Conservation (phyloP, 92 coral and sea anemone species). For the Paramuricea clavata region DNA sequence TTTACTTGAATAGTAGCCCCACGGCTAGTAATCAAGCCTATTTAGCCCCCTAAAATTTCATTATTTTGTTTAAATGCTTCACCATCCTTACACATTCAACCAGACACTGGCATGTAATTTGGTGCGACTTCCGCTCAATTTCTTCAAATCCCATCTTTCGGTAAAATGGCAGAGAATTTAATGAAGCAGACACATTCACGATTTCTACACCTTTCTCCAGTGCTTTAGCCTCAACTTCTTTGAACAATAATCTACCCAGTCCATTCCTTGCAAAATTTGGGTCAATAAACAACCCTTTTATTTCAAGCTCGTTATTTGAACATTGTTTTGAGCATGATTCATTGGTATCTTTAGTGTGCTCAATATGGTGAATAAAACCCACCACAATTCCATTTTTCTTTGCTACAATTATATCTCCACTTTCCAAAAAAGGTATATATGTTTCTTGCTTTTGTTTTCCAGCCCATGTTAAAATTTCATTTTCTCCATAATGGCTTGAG, state of each 20-base stretch:
- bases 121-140: background rate
- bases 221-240: slow-evolving; percentile 70
- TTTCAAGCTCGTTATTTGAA: background rate
- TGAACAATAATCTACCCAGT: slow-evolving; percentile 69
- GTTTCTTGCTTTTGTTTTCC: slow-evolving; percentile 55
- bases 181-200: slow-evolving; percentile 71
- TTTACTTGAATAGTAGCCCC: too few species aligned
- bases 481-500: slow-evolving; percentile 68
- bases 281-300: slow-evolving; percentile 80
- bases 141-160: slow-evolving; percentile 71
- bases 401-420: slow-evolving; percentile 71
- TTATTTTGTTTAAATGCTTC: background rate
- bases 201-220: slow-evolving; percentile 46
- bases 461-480: slow-evolving; percentile 72
- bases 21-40: too few species aligned
- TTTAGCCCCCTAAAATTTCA: too few species aligned
- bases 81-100: slow-evolving; percentile 30
- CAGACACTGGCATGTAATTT: slow-evolving; percentile 9
- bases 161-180: slow-evolving; percentile 87
- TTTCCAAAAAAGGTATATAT: slow-evolving; percentile 65
- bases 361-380: slow-evolving; percentile 81
- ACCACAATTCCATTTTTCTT: slow-evolving; percentile 26
- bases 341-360: background rate
- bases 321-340: background rate
- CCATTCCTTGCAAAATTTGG: slow-evolving; percentile 73